These are phyloP conservation scores for Leucophenga maculata DNA, from an alignment of 2,888 invertebrate genomes.

Conservation along the genomic window DNA sequence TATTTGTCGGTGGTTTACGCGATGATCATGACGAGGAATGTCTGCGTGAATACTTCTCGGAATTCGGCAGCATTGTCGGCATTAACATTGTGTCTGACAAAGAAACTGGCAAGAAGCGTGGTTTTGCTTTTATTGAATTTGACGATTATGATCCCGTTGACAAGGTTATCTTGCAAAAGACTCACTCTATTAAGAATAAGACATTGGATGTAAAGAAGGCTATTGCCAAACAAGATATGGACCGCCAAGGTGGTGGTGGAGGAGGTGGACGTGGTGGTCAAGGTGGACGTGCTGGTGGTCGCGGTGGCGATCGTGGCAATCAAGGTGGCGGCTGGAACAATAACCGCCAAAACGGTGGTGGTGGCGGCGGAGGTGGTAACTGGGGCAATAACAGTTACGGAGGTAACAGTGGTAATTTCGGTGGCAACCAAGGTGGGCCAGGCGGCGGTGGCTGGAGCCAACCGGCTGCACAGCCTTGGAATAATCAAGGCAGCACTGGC, in stretches of 20 bases:
- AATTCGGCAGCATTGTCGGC: constrained; percentile 87
- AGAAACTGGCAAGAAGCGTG: constrained; percentile 92
- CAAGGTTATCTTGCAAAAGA: constrained; percentile 85
- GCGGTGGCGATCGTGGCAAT: constrained; percentile 75
- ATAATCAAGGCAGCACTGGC: constrained; percentile 56
- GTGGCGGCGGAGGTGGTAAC: constrained; percentile 50
- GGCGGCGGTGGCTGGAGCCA: constrained; percentile 71
- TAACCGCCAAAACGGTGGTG: constrained; percentile 56
- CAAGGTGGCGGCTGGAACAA: constrained; percentile 61
- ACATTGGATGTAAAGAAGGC: constrained; percentile 94
- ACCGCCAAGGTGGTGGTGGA: constrained; percentile 74
- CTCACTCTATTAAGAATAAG: constrained; percentile 87
- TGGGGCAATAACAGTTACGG: constrained; percentile 57
- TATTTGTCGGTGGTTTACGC: constrained; percentile 94
- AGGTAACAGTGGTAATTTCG: constrained; percentile 58
- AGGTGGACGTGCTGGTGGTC: constrained; percentile 60
- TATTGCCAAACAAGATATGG: constrained; percentile 89
- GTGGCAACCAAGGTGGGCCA: constrained; percentile 69
- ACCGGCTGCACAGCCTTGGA: constrained; percentile 68
- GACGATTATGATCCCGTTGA: constrained; percentile 98
- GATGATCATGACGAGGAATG: constrained; percentile 94
- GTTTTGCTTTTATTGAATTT: constrained; percentile 96
- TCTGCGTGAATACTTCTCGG: constrained; percentile 84
- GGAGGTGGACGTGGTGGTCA: constrained; percentile 71
- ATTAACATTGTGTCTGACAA: constrained; percentile 94